Base-by-base conservation (phyloP, 2,888 invertebrate genomes). In the Drosophila nigritarsus region DNA sequence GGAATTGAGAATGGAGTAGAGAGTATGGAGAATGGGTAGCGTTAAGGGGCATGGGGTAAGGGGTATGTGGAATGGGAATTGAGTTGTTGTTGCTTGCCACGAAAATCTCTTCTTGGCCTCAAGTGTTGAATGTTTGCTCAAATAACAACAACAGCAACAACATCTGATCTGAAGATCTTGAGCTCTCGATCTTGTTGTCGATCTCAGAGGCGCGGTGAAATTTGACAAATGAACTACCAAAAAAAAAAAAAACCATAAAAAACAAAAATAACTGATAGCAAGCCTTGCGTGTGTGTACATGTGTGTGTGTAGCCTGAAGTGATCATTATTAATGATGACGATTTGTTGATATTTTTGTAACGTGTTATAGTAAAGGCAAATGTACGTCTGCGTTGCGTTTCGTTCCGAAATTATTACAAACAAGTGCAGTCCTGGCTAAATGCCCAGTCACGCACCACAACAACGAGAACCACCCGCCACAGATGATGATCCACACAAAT, bases 291-390 rank as follows among this genome's bases (percentile, higher is more conserved):
- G 56, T 13, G 36, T 55, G 18, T 9, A 9, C 4, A 40, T 24
- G 49, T 60, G 20, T 54, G 63, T 59, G 63, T 69, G 60, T 75
- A 48, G 87, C 82, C 75, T 70, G 74, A 85, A 89, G 89, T 91
- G 92, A 92, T 92, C 90, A 90, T 92, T 92, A 92, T 92, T 92
- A 92, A 92, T 92, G 92, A 92, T 92, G 91, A 91, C 92, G 92
- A 92, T 92, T 92, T 92, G 92, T 92, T 92, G 92, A 92, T 91
- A 91, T 91, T 92, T 92, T 90, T 87, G 87, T 91, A 91, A 91
- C 90, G 87, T 91, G 89, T 88, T 87, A 81, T 87, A 89, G 85
- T 89, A 87, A 50, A 36, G 65, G 75, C 40, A 65, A 68, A 34
- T 24, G 15, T 45, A 15, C 63, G 67, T 69, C 68, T 76, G 79